phyloP scores from a whole-genome alignment of 1,140 invertebrate species.

The Philotrypesis tridentata region DNA sequence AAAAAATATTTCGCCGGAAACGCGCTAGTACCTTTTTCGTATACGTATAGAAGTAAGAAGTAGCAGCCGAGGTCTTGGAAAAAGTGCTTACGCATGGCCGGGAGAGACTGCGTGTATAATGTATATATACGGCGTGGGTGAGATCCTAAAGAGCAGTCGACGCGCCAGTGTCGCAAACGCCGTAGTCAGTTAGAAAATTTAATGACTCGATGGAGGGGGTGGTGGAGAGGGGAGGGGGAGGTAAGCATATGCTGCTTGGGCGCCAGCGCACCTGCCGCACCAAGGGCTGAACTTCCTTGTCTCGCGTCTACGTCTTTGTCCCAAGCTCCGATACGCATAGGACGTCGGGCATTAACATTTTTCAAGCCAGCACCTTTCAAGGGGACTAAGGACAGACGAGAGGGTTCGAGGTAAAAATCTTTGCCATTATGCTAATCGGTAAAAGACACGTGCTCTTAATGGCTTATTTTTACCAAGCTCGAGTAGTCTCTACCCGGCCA shows the following conservation, averaged over 20 bases:
- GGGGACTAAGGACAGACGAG: not conserved
- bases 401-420: slow-evolving; percentile 53
- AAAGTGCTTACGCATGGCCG: not conserved
- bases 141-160: not conserved
- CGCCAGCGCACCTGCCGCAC: slow-evolving; percentile 18
- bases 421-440: slow-evolving; percentile 64
- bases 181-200: slow-evolving; percentile 49
- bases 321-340: slow-evolving; percentile 54
- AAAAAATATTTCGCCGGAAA: not conserved
- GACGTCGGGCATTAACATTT: slow-evolving; percentile 59
- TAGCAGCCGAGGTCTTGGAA: not conserved
- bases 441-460: slow-evolving; percentile 65
- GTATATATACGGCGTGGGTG: too few species aligned
- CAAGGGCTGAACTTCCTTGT: not conserved
- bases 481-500: slow-evolving; percentile 48
- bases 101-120: not conserved
- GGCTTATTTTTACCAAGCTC: slow-evolving; percentile 60
- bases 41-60: too few species aligned
- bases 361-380: slow-evolving; percentile 40
- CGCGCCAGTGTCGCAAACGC: slow-evolving; percentile 37
- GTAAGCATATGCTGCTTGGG: slow-evolving; percentile 51
- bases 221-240: too few species aligned
- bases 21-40: not conserved
- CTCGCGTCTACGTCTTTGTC: slow-evolving; percentile 54
- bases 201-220: slow-evolving; percentile 55